These are phyloP conservation scores for Tokudaia muenninki DNA, from an alignment of 2,797 vertebrate species.

Conservation along the genomic window DNA sequence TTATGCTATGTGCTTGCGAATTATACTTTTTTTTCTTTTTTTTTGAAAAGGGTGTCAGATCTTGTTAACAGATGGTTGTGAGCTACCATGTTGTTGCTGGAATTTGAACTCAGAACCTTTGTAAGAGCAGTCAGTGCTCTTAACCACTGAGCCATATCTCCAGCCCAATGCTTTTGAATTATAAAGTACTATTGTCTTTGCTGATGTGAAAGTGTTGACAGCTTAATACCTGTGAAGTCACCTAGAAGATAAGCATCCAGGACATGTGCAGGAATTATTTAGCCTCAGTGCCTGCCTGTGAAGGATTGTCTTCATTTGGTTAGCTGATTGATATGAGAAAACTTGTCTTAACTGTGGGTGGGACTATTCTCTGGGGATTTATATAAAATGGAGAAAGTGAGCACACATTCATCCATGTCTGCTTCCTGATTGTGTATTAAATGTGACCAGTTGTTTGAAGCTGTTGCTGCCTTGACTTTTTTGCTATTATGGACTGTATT, in stretches of 20 bases:
- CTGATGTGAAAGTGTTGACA: background rate
- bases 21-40: background rate
- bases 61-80: too few relatives aligned
- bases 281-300: background rate
- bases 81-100: too few relatives aligned
- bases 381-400: background rate
- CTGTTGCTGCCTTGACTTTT: background rate
- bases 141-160: too few relatives aligned
- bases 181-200: background rate
- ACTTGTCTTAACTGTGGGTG: background rate
- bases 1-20: background rate
- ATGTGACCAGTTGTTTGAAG: background rate
- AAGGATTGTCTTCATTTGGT: background rate
- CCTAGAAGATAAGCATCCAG: background rate
- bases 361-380: background rate
- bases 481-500: background rate
- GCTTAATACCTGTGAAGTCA: background rate
- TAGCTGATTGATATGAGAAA: background rate
- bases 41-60: too few relatives aligned
- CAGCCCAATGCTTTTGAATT: background rate
- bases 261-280: background rate
- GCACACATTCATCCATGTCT: background rate
- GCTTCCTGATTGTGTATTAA: background rate
- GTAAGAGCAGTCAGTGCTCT: too few relatives aligned
- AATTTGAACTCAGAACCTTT: too few relatives aligned